Evolutionary conservation across 1,140 invertebrate genomes (phyloP), one percentile per base, ranked within the genome.

Genomic region (Agrilus planipennis): DNA sequence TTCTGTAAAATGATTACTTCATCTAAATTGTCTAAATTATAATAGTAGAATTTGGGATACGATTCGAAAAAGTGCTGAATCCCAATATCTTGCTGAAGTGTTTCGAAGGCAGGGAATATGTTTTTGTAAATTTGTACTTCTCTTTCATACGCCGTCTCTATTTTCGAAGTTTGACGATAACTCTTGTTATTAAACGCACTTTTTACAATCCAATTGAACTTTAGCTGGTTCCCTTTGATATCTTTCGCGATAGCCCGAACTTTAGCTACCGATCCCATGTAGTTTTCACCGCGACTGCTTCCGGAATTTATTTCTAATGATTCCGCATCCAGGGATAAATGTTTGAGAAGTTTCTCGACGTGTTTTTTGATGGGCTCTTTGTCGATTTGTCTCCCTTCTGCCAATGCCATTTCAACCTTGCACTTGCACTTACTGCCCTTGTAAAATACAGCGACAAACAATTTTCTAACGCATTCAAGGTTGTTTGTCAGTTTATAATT

Each of bases 1-100:
- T 77, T 71, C 50, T 75, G 66, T 37, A 76, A 51, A 19, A 75
- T 50, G 4, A 73, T 63, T 12, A 67, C 55, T 55, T 72, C 70
- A 27, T 67, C 46, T 4, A 52, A 44, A 21, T 61, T 50, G 28
- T 65, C 57, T 9, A 29, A 43, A 4, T 34, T 34, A n/a, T 45
- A 23, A 9, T 19, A 21, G 21, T 30, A 20, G 17, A 22, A 44
- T 12, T 21, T 31, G 5, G 42, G 2, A 16, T 18, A 22, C 14
- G 19, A 21, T 36, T 23, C n/a, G 23, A 36, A 22, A 4, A 21
- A 21, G 4, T 38, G 17, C 14, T 25, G 14, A 15, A 44, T 31
- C 7, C 39, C 39, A 11, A 39, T 44, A 27, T 53, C 49, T 15
- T 46, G 9, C 32, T 55, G 41, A 7, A 58, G 48, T 12, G 42